Evolutionary conservation across 1,140 invertebrate genomes (phyloP).

Genomic region (Solenopsis fugax): DNA sequence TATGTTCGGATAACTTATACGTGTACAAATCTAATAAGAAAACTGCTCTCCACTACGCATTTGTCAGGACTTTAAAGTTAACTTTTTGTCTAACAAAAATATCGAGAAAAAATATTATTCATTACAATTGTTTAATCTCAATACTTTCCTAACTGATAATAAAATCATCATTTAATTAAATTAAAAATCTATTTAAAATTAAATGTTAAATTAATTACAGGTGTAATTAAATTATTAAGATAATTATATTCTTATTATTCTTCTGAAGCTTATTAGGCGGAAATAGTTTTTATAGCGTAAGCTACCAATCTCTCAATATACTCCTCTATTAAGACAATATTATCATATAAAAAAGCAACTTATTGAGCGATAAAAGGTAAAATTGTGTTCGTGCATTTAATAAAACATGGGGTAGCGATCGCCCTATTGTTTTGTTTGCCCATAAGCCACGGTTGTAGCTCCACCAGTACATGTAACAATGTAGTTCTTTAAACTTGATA

Average conservation of each 20-base stretch:
- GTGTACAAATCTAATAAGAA: background rate
- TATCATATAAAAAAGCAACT: background rate
- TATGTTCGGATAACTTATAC: conserved; percentile 3
- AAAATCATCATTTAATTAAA: conserved; percentile 5
- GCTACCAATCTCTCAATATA: background rate
- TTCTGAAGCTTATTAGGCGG: background rate
- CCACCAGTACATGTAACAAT: conserved; percentile 20
- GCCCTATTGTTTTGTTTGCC: conserved; percentile 24
- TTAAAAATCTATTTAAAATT: background rate
- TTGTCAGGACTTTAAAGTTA: background rate
- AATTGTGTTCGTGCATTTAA: conserved; percentile 28
- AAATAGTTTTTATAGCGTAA: conserved; percentile 6
- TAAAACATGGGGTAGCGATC: conserved; percentile 12
- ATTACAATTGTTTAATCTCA: background rate
- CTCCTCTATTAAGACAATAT: background rate
- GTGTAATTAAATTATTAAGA: background rate
- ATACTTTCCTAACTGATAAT: background rate
- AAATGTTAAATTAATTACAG: background rate
- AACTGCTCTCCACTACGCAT: background rate
- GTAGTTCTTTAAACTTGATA: conserved; percentile 60
- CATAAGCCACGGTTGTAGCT: conserved; percentile 22
- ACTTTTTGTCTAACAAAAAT: background rate
- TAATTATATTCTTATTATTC: background rate
- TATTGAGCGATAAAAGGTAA: background rate
- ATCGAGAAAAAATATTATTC: background rate